These are phyloP conservation scores for Varanus komodoensis DNA, from an alignment of 2,113 vertebrate species.

Conservation along the genomic window DNA sequence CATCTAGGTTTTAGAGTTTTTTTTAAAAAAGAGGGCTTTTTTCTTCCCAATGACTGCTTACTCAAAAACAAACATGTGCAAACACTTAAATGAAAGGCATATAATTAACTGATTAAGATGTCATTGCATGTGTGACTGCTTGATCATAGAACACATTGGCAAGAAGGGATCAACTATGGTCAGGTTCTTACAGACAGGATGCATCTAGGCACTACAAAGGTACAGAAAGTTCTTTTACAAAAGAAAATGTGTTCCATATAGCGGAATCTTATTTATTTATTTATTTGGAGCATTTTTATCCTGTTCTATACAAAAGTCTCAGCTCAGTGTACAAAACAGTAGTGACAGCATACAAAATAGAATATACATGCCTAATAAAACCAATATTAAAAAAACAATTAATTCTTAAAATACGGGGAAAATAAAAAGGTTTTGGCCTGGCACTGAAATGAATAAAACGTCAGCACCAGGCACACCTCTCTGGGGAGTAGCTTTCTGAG, in stretches of 20 bases:
- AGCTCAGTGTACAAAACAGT: no score
- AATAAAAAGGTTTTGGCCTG: no score
- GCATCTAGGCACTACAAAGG: neutral
- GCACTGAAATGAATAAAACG: no score
- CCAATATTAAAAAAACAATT: no score
- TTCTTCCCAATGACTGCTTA: neutral
- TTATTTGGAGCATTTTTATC: no score
- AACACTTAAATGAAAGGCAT: neutral
- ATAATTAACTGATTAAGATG: neutral
- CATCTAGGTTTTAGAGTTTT: no score
- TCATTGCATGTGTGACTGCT: neutral
- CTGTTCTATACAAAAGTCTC: no score
- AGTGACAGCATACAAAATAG: no score
- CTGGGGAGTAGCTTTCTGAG: no score
- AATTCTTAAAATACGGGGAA: no score
- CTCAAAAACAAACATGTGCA: neutral
- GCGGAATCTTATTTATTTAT: neutral
- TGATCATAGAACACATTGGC: neutral
- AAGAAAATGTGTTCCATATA: neutral
- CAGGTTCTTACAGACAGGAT: neutral
- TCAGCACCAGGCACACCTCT: no score
- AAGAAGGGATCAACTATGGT: neutral
- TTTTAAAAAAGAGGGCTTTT: neutral
- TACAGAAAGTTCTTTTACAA: neutral
- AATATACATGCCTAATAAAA: no score